Conservation (phyloP, 2,797 vertebrate genomes). For the Gobionotothen gibberifrons region DNA sequence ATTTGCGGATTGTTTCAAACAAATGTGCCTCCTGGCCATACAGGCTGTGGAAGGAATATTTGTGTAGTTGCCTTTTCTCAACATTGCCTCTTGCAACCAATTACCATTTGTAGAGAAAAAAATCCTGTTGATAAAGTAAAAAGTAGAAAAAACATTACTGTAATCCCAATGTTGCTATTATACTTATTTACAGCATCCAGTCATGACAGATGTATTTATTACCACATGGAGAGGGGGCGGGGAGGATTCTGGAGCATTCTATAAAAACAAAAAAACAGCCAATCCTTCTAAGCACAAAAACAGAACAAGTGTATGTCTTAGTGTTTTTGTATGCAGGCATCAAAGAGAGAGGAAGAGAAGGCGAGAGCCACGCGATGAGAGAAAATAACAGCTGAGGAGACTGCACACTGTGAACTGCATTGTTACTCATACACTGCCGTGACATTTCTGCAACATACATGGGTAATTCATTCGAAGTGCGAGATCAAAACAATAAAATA, state of each 20-base stretch:
- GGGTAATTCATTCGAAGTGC: slow-evolving; percentile 69
- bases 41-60: slow-evolving; percentile 15
- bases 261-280: background rate
- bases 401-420: slow-evolving; percentile 57
- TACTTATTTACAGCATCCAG: slow-evolving; percentile 65
- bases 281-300: slow-evolving; percentile 57
- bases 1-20: slow-evolving; percentile 56
- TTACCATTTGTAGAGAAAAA: slow-evolving; percentile 33
- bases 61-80: slow-evolving; percentile 26
- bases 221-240: slow-evolving; percentile 28
- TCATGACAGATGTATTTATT: slow-evolving; percentile 58
- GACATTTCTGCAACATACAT: slow-evolving; percentile 68
- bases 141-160: slow-evolving; percentile 7
- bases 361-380: slow-evolving; percentile 44
- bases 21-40: slow-evolving; percentile 52
- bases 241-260: slow-evolving; percentile 38
- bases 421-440: slow-evolving; percentile 68
- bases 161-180: slow-evolving; percentile 25
- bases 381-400: slow-evolving; percentile 45
- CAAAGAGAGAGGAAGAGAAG: slow-evolving; percentile 66
- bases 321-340: slow-evolving; percentile 63
- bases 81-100: slow-evolving; percentile 23
- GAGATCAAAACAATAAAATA: slow-evolving; percentile 74
- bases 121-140: slow-evolving; percentile 13
- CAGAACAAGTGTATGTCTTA: slow-evolving; percentile 64